Evolutionary conservation across 2,797 vertebrate genomes (phyloP).

Genomic region (Erpetoichthys calabaricus): DNA sequence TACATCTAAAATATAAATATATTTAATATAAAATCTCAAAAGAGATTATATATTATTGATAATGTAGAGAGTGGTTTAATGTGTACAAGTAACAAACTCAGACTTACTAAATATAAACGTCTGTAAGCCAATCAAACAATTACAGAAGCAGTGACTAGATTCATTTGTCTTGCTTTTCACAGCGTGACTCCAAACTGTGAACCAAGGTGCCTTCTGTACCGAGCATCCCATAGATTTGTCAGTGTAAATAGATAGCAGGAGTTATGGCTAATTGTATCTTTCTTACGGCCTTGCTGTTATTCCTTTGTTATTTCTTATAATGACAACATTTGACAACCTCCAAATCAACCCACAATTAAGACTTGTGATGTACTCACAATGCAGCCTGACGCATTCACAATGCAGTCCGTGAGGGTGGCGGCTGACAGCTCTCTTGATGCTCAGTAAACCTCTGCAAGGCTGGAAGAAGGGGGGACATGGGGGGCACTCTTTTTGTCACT

Average conservation of each 20-base stretch:
- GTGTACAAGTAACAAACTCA: too few species aligned
- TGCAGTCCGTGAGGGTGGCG: not conserved
- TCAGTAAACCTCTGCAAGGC: not conserved
- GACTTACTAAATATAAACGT: too few species aligned
- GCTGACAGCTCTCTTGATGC: not conserved
- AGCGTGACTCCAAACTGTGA: not conserved
- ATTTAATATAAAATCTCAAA: too few species aligned
- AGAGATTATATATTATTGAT: too few species aligned
- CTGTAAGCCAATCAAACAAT: too few species aligned
- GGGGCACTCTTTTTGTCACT: not conserved
- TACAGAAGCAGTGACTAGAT: too few species aligned
- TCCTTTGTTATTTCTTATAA: not conserved
- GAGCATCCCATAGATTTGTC: not conserved
- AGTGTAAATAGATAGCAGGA: not conserved
- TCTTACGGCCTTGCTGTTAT: not conserved
- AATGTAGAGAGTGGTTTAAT: too few species aligned
- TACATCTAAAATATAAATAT: too few species aligned
- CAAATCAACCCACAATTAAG: constrained; percentile 1
- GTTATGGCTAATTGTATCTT: not conserved
- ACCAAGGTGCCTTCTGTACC: not conserved
- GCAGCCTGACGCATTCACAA: not conserved
- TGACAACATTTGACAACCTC: constrained; percentile 1
- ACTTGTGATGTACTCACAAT: not conserved
- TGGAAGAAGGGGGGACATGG: not conserved
- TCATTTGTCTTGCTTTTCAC: too few species aligned